Evolutionary conservation across 2,888 invertebrate species (phyloP).

Genomic region (Tiliacea citrago): DNA sequence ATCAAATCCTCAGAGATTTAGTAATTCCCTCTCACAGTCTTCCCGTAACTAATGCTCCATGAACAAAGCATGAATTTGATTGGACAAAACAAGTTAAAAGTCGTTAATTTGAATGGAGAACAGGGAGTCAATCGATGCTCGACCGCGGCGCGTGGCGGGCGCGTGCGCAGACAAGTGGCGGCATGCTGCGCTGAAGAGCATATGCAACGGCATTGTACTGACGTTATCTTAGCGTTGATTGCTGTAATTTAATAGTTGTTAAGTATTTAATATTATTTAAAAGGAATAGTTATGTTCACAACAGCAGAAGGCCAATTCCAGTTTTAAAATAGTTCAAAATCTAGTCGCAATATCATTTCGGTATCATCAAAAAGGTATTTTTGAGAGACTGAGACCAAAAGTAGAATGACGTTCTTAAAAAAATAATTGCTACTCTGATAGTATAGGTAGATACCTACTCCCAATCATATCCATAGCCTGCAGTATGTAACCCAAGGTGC

Average conservation of each 20-base stretch:
- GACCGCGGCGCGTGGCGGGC: conserved; percentile 79
- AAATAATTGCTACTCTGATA: too few species aligned
- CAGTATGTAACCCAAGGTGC: neutral
- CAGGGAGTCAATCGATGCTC: conserved; percentile 69
- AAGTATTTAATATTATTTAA: neutral
- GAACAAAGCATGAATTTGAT: conserved; percentile 47
- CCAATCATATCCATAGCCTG: neutral
- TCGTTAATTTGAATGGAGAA: conserved; percentile 66
- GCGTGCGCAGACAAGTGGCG: conserved; percentile 81
- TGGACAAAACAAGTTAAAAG: conserved; percentile 58
- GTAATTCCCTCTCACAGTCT: neutral
- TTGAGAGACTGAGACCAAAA: too few species aligned
- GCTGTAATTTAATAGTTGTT: conserved; percentile 5
- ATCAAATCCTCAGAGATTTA: neutral
- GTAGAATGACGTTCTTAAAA: too few species aligned
- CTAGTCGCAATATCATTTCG: too few species aligned
- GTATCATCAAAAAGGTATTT: too few species aligned
- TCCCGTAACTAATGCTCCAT: conserved; percentile 2
- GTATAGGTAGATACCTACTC: too few species aligned
- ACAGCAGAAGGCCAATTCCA: too few species aligned
- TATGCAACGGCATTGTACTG: conserved; percentile 75
- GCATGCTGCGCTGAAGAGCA: conserved; percentile 86
- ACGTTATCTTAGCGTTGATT: conserved; percentile 47
- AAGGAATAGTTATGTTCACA: neutral
- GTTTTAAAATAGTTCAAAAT: too few species aligned